Percentiles rank a stretch among this genome's conserved stretches.
These are phyloP conservation scores for Dreissena rostriformis DNA, from an alignment of 1,140 invertebrate species.

Conservation along the genomic window DNA sequence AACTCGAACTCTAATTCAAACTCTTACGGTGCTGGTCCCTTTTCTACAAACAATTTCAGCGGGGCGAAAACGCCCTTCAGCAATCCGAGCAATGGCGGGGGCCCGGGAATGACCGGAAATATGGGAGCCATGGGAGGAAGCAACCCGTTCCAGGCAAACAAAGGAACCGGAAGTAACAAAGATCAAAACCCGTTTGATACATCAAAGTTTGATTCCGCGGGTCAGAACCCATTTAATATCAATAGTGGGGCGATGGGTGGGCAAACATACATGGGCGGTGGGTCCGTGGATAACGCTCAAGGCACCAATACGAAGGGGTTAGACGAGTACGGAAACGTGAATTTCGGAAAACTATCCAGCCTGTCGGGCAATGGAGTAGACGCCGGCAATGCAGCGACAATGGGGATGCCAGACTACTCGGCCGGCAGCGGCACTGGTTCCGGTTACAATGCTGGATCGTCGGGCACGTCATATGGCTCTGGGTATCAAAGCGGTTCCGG, in stretches of 20 bases:
- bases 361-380: constrained; percentile 4
- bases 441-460: not conserved
- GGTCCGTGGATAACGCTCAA: no score
- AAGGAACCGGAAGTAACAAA: no score
- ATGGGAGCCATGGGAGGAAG: not conserved
- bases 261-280: no score
- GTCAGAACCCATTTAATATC: no score
- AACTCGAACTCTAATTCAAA: not conserved
- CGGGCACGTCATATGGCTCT: not conserved
- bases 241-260: no score
- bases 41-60: constrained; percentile 7
- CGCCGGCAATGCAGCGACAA: not conserved
- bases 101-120: not conserved
- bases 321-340: constrained; percentile 31
- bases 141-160: not conserved
- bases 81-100: not conserved
- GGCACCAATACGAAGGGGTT: not conserved
- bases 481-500: constrained; percentile 1
- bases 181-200: no score
- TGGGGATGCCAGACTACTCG: not conserved
- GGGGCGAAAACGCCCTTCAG: constrained; percentile 7
- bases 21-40: constrained; percentile 6
- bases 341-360: constrained; percentile 29
- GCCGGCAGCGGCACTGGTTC: not conserved
- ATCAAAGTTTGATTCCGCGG: no score